These are phyloP conservation scores for Caretta caretta DNA, from an alignment of 2,113 vertebrate genomes.

Conservation along the genomic window DNA sequence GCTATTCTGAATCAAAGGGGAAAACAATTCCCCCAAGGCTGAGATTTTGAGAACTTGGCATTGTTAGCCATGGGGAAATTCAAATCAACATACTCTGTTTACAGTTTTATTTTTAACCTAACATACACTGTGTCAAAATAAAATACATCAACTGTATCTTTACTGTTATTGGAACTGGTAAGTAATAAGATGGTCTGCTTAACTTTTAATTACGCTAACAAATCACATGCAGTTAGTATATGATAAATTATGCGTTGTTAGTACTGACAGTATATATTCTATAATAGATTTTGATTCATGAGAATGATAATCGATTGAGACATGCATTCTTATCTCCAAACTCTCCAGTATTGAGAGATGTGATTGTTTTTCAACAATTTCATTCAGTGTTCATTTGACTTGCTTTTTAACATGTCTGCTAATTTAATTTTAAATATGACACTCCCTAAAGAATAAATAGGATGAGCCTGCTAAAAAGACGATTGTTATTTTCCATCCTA, in stretches of 20 bases:
- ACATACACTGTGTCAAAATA: not conserved
- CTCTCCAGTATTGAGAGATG: not conserved
- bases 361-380: not conserved
- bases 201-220: not conserved
- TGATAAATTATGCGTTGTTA: not conserved
- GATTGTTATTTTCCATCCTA: not conserved
- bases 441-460: not conserved
- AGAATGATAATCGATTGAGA: not conserved
- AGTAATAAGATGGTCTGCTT: not conserved
- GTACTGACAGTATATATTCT: not conserved
- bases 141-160: not conserved
- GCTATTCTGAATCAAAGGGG: not conserved
- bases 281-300: not conserved
- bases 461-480: not conserved
- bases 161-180: not conserved
- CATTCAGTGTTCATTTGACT: not conserved
- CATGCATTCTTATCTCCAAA: not conserved
- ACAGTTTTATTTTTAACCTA: not conserved
- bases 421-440: not conserved
- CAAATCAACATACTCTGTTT: not conserved
- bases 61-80: not conserved
- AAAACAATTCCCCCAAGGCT: not conserved
- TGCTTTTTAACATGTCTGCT: not conserved
- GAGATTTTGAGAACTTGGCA: not conserved
- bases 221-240: not conserved